Evolutionary conservation across 2,888 invertebrate species (phyloP), one percentile per base, ranked within the genome.

Genomic region (Drosophila merina): DNA sequence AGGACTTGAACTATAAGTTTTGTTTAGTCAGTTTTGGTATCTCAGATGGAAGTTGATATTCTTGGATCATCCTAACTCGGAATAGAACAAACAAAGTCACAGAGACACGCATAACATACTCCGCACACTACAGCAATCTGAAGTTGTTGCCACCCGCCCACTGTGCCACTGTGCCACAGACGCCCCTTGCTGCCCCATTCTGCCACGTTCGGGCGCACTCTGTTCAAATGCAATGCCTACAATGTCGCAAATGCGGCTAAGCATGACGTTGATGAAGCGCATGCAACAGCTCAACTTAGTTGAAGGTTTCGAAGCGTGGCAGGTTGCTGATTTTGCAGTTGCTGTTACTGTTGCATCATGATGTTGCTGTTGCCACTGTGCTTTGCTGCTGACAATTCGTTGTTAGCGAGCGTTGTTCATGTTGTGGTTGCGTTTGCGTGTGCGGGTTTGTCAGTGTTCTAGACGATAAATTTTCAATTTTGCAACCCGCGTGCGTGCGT

Each of bases 381-480:
- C 69, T 74, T 62, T 83, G 84, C 74, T 86, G 77, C 84, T 80
- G 81, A 85, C 85, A 88, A 86, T 80, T 86, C 75, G 77, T 77
- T 79, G 79, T 80, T 83, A 72, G 69, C 75, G 74, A 59, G 66
- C 62, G 69, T 54, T 72, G 77, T 57, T 70, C 76, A 74, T 64
- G 76, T 73, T 85, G 87, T 71, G 82, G 87, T 72, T 69, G 38
- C 50, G 44, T 58, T 54, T 57, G 45, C 49, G 20, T 45, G 33
- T 55, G 57, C 49, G 55, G 26, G 33, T 64, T 42, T 71, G 71
- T 66, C 64, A 57, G 57, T 44, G 72, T 88, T 85, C 80, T 75
- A 79, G 79, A 81, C 84, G 75, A 86, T 86, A 86, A 86, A 86
- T 77, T 88, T 86, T 86, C 88, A 88, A 86, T 88, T 86, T 81